Evolutionary conservation across 2,113 vertebrate genomes (phyloP).

Genomic region (Rhinolophus ferrumequinum): DNA sequence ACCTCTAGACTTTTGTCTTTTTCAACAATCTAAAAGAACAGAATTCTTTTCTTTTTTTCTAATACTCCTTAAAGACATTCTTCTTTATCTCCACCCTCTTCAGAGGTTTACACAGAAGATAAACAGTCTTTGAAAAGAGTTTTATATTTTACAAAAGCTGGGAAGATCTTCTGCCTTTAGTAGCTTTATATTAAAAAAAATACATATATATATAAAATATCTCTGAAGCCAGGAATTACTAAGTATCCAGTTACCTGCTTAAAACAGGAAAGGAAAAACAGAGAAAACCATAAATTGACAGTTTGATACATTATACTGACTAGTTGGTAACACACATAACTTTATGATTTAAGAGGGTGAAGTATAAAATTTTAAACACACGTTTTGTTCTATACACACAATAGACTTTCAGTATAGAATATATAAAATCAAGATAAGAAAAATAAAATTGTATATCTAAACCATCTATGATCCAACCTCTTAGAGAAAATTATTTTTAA

Average conservation of each 20-base stretch:
- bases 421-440: constrained; percentile 1
- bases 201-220: neutral
- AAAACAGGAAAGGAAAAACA: neutral
- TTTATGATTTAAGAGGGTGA: neutral
- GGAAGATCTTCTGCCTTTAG: neutral
- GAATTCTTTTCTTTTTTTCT: neutral
- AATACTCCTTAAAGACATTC: neutral
- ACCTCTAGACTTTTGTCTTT: constrained; percentile 15
- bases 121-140: neutral
- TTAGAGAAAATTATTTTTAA: neutral
- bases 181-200: neutral
- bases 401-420: neutral
- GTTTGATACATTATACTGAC: neutral
- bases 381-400: neutral
- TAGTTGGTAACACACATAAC: neutral
- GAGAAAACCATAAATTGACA: neutral
- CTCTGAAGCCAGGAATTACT: neutral
- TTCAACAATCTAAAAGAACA: neutral
- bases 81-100: neutral
- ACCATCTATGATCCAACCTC: neutral
- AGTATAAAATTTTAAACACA: neutral
- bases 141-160: neutral
- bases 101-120: neutral
- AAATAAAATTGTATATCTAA: constrained; percentile 15
- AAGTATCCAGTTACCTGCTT: neutral